These are phyloP conservation scores for Pollenia griseotomentosa DNA, from an alignment of 2,888 invertebrate genomes.

Conservation along the genomic window DNA sequence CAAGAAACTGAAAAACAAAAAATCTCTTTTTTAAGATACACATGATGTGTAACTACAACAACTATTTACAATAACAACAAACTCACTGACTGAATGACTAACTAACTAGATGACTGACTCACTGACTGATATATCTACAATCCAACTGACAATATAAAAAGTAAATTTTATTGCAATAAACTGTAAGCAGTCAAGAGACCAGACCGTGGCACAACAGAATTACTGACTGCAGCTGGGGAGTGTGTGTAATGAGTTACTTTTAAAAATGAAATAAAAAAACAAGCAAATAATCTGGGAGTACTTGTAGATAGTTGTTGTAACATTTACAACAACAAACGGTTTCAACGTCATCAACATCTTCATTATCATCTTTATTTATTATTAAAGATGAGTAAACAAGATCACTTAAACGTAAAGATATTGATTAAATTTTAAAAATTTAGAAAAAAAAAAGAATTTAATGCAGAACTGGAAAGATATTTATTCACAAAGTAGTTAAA, in stretches of 20 bases:
- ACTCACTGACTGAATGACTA: conserved; percentile 2
- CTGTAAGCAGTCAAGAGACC: conserved; percentile 4
- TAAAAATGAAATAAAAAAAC: background rate
- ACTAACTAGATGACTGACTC: conserved; percentile 19
- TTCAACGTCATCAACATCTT: background rate
- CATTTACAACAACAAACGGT: background rate
- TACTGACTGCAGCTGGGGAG: background rate
- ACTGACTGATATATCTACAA: conserved; percentile 7
- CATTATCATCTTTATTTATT: background rate
- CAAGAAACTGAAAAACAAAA: conserved; percentile 78
- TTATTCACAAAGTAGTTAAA: no score
- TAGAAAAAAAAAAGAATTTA: background rate
- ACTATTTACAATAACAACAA: conserved; percentile 74
- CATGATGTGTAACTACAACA: background rate
- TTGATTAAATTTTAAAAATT: conserved; percentile 14
- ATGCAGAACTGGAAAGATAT: background rate
- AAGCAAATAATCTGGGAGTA: background rate
- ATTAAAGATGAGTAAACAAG: conserved; percentile 26
- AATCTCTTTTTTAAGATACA: conserved; percentile 2
- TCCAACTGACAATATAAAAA: conserved; percentile 37
- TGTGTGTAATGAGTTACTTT: conserved; percentile 19
- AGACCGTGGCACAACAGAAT: background rate
- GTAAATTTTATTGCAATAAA: conserved; percentile 43
- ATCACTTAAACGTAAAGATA: conserved; percentile 31
- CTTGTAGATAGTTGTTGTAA: background rate